Evolutionary conservation across 2,888 invertebrate genomes (phyloP), one percentile per base, ranked within the genome.

Genomic region (Pteria penguin): DNA sequence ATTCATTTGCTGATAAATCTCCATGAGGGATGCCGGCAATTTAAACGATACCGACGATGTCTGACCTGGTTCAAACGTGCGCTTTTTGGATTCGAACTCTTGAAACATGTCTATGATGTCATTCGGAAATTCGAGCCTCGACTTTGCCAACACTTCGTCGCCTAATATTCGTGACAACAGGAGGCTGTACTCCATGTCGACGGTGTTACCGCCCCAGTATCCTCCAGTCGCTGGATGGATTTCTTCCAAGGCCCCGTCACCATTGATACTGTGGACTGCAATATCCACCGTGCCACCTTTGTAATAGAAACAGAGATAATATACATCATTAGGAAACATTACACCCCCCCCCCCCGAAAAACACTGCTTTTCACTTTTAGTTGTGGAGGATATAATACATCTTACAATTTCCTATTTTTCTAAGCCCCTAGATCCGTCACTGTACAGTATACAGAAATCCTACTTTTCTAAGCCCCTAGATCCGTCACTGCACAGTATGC

Each of bases 1-100:
- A 66, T 58, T n/a, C 52, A 27, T 65, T 11, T 54, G 58, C 14
- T 26, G 52, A 31, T 58, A 69, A 22, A 66, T 52, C 3, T 77
- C 73, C 32, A 54, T 22, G 8, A 77, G 31, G 55, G 63, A 72
- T 18, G 70, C 60, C 11, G 76, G 73, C 22, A 72, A 58, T 33
- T 73, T 77, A n/a, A 77, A 62, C 1, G 45, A 22, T 4, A 77
- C 33, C 11, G 58, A 11, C n/a, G 33, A 4, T 1, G 65, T 60
- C 54, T 77, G 72, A 14, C 52, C 36, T 24, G 60, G 60, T 61
- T 73, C 73, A 65, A 77, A 77, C 2, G 26, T 32, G 4, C 76
- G 57, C 45, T 77, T 77, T 52, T 77, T 77, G 36, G 72, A 26
- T 29, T 77, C 76, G 65, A 77, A 77, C 29, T 77, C 76, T n/a